Evolutionary conservation across 2,113 vertebrate genomes (phyloP).

Genomic region (Pachycephala philippinensis): DNA sequence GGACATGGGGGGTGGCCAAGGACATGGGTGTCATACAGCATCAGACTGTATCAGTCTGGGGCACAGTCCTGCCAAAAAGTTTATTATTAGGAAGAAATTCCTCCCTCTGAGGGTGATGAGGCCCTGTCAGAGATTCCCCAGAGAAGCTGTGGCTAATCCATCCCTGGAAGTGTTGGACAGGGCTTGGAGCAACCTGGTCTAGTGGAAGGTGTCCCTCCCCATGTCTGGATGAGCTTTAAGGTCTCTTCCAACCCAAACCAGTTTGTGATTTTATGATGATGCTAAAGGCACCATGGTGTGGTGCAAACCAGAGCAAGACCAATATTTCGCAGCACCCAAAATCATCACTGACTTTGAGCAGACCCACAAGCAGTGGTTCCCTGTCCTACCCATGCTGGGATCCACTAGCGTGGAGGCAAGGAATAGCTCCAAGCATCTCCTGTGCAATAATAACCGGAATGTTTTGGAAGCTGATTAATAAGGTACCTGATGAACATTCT

Average conservation of each 20-base stretch:
- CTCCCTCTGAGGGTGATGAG: not conserved
- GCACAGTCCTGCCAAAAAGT: not conserved
- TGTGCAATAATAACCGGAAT: accelerated
- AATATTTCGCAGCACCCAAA: not conserved
- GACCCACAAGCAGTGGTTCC: not conserved
- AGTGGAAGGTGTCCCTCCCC: not conserved
- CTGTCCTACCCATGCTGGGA: not conserved
- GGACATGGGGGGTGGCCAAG: not conserved
- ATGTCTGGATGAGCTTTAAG: not conserved
- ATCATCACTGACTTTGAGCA: not conserved
- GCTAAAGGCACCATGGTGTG: not conserved
- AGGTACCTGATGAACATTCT: not conserved
- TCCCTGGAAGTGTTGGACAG: not conserved
- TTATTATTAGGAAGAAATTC: not conserved
- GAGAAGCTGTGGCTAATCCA: not conserved
- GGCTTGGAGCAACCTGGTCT: not conserved
- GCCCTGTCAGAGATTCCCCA: not conserved
- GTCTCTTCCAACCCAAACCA: not conserved
- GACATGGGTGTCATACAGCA: not conserved
- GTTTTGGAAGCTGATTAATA: not conserved
- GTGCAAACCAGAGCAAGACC: not conserved
- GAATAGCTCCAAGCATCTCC: not conserved
- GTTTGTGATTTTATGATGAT: not conserved
- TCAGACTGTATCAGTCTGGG: not conserved
- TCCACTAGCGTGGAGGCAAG: accelerated